Evolutionary conservation across 2,113 vertebrate genomes (phyloP), one percentile per base, ranked within the genome.

Genomic region (Neolamprologus fasciatus): DNA sequence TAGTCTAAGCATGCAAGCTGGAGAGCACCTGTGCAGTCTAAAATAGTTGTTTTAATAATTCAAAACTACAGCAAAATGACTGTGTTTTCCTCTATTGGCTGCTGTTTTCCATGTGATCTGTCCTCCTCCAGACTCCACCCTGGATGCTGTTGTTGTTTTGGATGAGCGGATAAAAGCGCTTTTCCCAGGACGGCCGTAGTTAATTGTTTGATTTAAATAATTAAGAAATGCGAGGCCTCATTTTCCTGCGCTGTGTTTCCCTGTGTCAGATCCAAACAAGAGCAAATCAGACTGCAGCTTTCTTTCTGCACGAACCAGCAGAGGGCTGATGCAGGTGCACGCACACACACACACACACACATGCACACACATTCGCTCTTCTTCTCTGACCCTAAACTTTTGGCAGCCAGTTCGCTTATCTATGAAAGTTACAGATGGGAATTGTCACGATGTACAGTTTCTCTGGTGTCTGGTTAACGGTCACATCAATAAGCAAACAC

Each of bases 161-260:
- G 86, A 90, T 81, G 92, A 92, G 90, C 37, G 9, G 85, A 79
- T 87, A 73, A 90, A 87, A 91, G 82, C 86, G 82, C 55, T 85
- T 53, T 31, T 93, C 93, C 91, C 94, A 81, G 66, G 90, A 90
- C 89, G 3, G 80, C 45, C 33, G 23, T 47, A 55, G 88, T 93
- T 95, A 94, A 95, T 94, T 96, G 92, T 94, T 95, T 94, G 88
- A 94, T 93, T 94, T 95, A 92, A 96, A 96, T 96, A 95, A 96
- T 96, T 95, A 94, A 96, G 92, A 88, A 54, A 83, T 54, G 23
- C 13, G 79, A 93, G 91, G 87, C 90, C 91, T 94, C 86, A 26
- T 92, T 93, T 86, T 90, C 90, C 89, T 92, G 83, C 68, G 82
- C 90, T 90, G 88, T 53, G 86, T 91, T 93, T 91, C 88, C 89